These are phyloP conservation scores for Limonius californicus DNA, from an alignment of 1,140 invertebrate genomes.

Conservation along the genomic window DNA sequence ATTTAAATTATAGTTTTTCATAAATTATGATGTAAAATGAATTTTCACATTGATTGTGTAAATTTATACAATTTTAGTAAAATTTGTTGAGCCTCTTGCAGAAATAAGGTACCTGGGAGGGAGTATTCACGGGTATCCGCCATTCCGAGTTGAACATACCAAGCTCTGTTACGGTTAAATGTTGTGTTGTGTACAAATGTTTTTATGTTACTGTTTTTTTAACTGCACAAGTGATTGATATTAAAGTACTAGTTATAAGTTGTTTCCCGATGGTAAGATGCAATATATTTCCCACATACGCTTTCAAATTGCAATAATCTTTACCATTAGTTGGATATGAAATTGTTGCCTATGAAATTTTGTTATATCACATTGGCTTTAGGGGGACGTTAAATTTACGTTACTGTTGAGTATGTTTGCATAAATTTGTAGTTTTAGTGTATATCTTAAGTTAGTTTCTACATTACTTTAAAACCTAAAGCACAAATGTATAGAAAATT, in stretches of 20 bases:
- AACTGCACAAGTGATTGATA: neutral
- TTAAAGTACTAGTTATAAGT: neutral
- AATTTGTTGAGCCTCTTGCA: neutral
- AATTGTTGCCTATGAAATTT: constrained; percentile 6
- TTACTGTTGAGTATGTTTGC: constrained; percentile 26
- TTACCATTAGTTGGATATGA: neutral
- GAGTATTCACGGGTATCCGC: neutral
- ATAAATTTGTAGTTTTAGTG: constrained; percentile 19
- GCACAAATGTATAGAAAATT: neutral
- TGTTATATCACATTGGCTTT: neutral
- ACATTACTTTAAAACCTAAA: neutral
- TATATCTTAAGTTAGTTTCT: neutral
- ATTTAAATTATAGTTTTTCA: no score
- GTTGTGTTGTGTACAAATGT: neutral
- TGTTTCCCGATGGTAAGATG: neutral
- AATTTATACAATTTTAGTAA: neutral
- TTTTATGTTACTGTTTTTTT: neutral
- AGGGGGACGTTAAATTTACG: constrained; percentile 5
- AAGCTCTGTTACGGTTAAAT: neutral
- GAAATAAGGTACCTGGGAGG: neutral
- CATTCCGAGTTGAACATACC: no score
- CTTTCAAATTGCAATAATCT: constrained; percentile 1
- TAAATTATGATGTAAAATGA: no score
- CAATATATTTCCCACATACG: neutral
- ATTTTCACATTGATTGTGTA: neutral